Conservation (phyloP, 1,140 invertebrate genomes). For the Aphidius gifuensis region DNA sequence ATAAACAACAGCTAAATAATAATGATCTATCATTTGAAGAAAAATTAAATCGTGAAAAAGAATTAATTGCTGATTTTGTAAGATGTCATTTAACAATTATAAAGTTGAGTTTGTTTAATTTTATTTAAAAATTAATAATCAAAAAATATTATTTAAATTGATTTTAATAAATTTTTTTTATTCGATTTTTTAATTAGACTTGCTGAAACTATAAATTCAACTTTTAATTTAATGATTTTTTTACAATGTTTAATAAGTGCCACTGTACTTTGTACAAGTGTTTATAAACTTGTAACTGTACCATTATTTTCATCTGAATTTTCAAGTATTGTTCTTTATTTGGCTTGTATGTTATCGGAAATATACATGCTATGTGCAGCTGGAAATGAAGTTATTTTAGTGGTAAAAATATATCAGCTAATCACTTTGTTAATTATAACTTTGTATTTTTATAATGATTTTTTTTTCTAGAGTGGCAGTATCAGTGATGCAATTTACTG, state of each 20-base stretch:
- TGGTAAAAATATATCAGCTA: slow-evolving; percentile 9
- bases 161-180: neutral
- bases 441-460: neutral
- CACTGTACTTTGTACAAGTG: slow-evolving; percentile 17
- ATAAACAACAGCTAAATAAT: neutral
- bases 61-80: slow-evolving; percentile 21
- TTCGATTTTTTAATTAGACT: slow-evolving; percentile 5
- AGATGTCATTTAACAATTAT: slow-evolving; percentile 20
- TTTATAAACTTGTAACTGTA: slow-evolving; percentile 17
- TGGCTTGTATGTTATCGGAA: slow-evolving; percentile 20
- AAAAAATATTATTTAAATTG: no score
- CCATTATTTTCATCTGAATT: slow-evolving; percentile 16
- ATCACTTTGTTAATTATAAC: neutral
- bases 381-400: slow-evolving; percentile 19
- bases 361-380: slow-evolving; percentile 21
- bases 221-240: slow-evolving; percentile 18
- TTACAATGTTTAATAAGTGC: slow-evolving; percentile 19
- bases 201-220: slow-evolving; percentile 20
- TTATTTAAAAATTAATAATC: neutral
- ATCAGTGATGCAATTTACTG: slow-evolving; percentile 18
- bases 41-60: slow-evolving; percentile 1
- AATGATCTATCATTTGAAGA: neutral
- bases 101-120: slow-evolving; percentile 4
- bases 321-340: slow-evolving; percentile 18
- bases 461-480: slow-evolving; percentile 13